Base-by-base conservation (phyloP, 2,888 invertebrate species). In the Cecidostiba fungosa region DNA sequence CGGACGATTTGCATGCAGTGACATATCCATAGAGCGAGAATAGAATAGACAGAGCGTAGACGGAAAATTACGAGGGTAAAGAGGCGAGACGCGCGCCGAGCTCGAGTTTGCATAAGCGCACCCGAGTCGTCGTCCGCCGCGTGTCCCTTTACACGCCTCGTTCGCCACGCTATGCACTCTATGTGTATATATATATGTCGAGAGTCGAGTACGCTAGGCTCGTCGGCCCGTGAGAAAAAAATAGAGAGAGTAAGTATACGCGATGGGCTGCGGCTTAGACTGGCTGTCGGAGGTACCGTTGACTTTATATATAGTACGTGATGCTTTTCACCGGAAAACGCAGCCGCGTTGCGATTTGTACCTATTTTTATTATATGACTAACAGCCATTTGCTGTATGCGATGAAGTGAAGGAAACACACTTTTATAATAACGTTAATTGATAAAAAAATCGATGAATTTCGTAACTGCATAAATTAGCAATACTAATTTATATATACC, bases 71-170 rank as follows among this genome's bases (percentile, higher is more conserved):
- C 66, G 66, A 29, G 66, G 29, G 66, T 66, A 66, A 66, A 66
- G 66, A 66, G 66, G 29, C 66, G 66, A 66, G 66, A 66, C 66
- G 62, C 62, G 26, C 59, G 59, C 72, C 87, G 12, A 89, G 66
- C 74, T 82, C 87, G 66, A 89, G 90, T 91, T 90, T 91, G 92
- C 91, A 90, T 91, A 90, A 88, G 91, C 19, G 23, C n/a, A n/a
- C n/a, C 23, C 54, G 54, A 8, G 50, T 59, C 23, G 50, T 59
- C 23, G 54, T 59, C 54, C 8, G n/a, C n/a, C 89, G 89, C 90
- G 90, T 88, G 89, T 84, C 87, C 89, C 87, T 89, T 92, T 92
- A 91, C 91, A 92, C 88, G 92, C 90, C 80, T 88, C 76, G 88
- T 92, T 91, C 89, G 91, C 89, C 88, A 91, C 43, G 72, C 72